Percentiles rank a stretch among this genome's conserved stretches.
These are phyloP conservation scores for Puffinus mauretanicus DNA, from an alignment of 2,113 vertebrate genomes.

Conservation along the genomic window DNA sequence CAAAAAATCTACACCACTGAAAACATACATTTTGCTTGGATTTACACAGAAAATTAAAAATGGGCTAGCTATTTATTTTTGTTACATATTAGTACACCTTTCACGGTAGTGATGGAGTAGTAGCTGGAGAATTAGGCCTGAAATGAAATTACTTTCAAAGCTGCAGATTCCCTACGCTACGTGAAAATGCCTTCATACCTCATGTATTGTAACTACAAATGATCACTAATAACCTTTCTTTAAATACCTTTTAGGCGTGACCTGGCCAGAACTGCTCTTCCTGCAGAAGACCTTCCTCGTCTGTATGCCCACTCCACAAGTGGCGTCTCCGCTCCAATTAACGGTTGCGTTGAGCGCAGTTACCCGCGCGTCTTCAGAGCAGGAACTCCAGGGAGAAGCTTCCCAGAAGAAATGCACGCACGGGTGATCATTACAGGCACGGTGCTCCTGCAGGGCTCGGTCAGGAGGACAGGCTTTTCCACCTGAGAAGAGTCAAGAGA, in stretches of 20 bases:
- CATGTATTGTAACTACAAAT: neutral
- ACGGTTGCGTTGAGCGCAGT: slow-evolving; percentile 71
- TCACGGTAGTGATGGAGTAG: neutral
- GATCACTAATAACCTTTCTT: too few species aligned
- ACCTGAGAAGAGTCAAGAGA: slow-evolving; percentile 59
- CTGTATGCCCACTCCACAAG: slow-evolving; percentile 85
- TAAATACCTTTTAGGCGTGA: slow-evolving; percentile 86
- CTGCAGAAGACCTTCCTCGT: slow-evolving; percentile 84
- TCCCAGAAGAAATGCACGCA: slow-evolving; percentile 90
- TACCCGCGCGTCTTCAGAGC: slow-evolving; percentile 73
- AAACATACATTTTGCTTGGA: neutral
- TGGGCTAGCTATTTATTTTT: neutral
- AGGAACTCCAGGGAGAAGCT: slow-evolving; percentile 83
- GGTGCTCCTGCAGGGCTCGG: slow-evolving; percentile 84
- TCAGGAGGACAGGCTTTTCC: slow-evolving; percentile 85
- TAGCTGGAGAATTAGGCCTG: neutral
- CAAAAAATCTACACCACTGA: neutral
- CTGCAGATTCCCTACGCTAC: neutral
- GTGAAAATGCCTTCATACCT: neutral
- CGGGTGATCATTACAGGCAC: slow-evolving; percentile 84
- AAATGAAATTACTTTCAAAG: neutral
- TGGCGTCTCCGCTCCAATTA: slow-evolving; percentile 67
- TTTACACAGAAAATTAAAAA: neutral
- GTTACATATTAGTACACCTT: neutral
- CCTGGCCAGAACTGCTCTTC: slow-evolving; percentile 82